Evolutionary conservation across 1,140 invertebrate species (phyloP).

Genomic region (Drosophila nasuta): DNA sequence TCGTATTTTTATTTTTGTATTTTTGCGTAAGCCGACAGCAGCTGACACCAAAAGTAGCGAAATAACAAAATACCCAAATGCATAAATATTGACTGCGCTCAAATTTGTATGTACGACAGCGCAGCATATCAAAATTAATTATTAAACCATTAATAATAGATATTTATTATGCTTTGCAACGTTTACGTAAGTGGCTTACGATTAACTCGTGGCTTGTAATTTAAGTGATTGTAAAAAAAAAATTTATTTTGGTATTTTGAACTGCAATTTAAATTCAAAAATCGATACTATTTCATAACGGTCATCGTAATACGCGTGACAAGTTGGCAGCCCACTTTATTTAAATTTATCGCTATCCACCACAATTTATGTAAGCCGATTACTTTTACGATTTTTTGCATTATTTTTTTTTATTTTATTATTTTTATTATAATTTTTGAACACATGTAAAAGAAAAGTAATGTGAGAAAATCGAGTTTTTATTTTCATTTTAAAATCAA

Average conservation of each 20-base stretch:
- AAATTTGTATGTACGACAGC: constrained; percentile 39
- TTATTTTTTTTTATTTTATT: neutral
- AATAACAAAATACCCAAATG: constrained; percentile 23
- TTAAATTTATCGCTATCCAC: neutral
- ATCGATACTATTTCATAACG: neutral
- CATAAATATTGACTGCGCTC: constrained; percentile 26
- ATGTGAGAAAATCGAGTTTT: too few relatives aligned
- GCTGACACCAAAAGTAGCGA: constrained; percentile 24
- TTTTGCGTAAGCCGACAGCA: constrained; percentile 63
- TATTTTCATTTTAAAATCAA: neutral
- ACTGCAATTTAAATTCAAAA: neutral
- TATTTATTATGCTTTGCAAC: constrained; percentile 21
- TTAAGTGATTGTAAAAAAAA: neutral
- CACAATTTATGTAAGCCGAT: neutral
- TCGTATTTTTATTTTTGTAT: constrained; percentile 19
- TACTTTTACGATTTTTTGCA: neutral
- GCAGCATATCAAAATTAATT: constrained; percentile 46
- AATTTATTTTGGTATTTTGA: constrained; percentile 16
- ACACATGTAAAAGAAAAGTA: neutral
- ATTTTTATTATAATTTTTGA: neutral
- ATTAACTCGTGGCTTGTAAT: constrained; percentile 3
- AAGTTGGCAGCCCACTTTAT: constrained; percentile 30
- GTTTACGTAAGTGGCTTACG: constrained; percentile 16
- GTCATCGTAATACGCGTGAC: too few relatives aligned
- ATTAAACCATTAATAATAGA: constrained; percentile 32